A percentile compares a stretch with the other conserved stretches of the same genome.
These are phyloP conservation scores for Eurosta solidaginis DNA, from an alignment of 1,140 invertebrate genomes.

Conservation along the genomic window DNA sequence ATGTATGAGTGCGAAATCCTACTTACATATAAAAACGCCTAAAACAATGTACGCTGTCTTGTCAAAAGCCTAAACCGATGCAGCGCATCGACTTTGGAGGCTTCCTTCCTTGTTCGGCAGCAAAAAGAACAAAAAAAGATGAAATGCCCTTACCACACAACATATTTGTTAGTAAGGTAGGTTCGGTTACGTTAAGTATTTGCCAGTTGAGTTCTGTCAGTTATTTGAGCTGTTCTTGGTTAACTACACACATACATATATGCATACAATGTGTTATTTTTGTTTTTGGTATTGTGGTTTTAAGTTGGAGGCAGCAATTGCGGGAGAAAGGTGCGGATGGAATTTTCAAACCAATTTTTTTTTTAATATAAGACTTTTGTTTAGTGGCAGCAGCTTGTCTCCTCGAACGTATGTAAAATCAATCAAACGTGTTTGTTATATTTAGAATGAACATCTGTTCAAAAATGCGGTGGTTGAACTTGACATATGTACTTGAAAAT, in stretches of 20 bases:
- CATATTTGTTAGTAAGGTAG: constrained; percentile 19
- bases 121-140: neutral
- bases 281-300: neutral
- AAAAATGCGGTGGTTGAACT: too few relatives aligned
- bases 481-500: too few relatives aligned
- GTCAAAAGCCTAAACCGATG: constrained; percentile 37
- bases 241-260: too few relatives aligned
- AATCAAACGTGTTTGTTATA: too few relatives aligned
- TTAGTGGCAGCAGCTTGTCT: neutral
- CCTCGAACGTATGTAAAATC: neutral
- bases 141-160: neutral
- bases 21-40: constrained; percentile 3
- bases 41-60: neutral
- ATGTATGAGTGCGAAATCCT: neutral
- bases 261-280: too few relatives aligned
- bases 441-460: too few relatives aligned
- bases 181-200: neutral
- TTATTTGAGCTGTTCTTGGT: neutral
- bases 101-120: constrained; percentile 32
- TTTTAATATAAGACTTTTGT: neutral
- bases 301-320: neutral
- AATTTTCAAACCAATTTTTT: neutral
- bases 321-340: neutral
- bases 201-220: neutral
- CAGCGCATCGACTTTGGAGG: constrained; percentile 35